Evolutionary conservation across 2,797 vertebrate species (phyloP).

Genomic region (Pseudochromis fuscus): DNA sequence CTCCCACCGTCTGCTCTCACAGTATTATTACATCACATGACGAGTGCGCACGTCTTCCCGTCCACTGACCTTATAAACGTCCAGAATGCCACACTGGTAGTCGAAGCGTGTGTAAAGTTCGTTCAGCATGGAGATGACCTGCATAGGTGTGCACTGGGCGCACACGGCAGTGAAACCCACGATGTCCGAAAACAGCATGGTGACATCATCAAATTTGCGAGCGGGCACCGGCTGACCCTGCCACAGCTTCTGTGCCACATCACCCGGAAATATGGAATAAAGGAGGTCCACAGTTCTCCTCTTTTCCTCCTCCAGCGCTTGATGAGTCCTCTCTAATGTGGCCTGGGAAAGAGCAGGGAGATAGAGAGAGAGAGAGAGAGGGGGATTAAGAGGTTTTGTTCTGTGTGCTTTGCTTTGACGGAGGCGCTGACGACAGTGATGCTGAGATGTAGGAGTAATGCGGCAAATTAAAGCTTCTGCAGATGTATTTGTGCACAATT

Average conservation of each 20-base stretch:
- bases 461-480: constrained; percentile 51
- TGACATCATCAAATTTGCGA: constrained; percentile 97
- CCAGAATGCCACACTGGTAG: constrained; percentile 98
- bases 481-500: constrained; percentile 35
- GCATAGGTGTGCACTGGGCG: constrained; percentile 98
- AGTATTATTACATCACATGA: background rate
- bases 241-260: constrained; percentile 97
- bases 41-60: background rate
- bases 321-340: constrained; percentile 94
- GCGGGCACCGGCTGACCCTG: constrained; percentile 95
- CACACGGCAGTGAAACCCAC: constrained; percentile 99
- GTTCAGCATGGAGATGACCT: constrained; percentile 99
- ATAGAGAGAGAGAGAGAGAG: background rate
- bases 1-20: background rate
- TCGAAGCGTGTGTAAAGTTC: constrained; percentile 98
- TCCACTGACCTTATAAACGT: constrained; percentile 95
- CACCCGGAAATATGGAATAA: constrained; percentile 97
- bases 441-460: constrained; percentile 49
- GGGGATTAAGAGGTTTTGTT: constrained; percentile 38
- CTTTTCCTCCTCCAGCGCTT: constrained; percentile 97
- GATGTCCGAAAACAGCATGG: constrained; percentile 99
- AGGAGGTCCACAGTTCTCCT: constrained; percentile 97
- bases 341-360: constrained; percentile 83
- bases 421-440: constrained; percentile 30
- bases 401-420: constrained; percentile 35